Conservation (phyloP, 2,113 vertebrate species). For the Pyxicephalus adspersus region DNA sequence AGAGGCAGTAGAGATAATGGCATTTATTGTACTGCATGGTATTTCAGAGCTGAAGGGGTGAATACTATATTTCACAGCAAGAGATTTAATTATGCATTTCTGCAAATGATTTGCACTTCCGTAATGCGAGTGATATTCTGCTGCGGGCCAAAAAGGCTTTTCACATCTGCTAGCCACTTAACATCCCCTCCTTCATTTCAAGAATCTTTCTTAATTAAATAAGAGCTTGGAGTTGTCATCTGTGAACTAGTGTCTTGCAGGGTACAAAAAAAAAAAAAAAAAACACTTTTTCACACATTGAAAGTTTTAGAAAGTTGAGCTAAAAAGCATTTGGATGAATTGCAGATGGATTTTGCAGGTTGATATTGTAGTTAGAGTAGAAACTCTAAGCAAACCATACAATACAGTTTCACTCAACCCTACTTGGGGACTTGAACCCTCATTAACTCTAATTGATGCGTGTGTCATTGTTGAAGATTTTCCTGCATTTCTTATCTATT, state of each 20-base stretch:
- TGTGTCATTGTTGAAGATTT: no score
- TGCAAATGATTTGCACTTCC: slow-evolving; percentile 39
- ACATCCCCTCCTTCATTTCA: slow-evolving; percentile 52
- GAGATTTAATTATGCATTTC: slow-evolving; percentile 56
- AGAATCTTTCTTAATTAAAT: slow-evolving; percentile 32
- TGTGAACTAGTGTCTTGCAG: slow-evolving; percentile 43
- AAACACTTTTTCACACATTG: background rate
- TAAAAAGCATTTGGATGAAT: no score
- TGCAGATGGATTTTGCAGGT: no score
- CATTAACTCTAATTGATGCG: no score
- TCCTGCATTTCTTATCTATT: no score
- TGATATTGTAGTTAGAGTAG: no score
- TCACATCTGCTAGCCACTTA: slow-evolving; percentile 27
- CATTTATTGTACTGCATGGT: slow-evolving; percentile 18
- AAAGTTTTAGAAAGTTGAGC: background rate
- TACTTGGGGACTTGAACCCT: no score
- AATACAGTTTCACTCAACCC: no score
- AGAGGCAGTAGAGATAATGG: background rate
- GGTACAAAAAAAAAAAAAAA: background rate
- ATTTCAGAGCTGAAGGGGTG: slow-evolving; percentile 44
- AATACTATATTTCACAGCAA: slow-evolving; percentile 45
- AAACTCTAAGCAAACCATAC: no score
- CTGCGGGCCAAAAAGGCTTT: slow-evolving; percentile 38
- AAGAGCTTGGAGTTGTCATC: slow-evolving; percentile 11
- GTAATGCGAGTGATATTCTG: slow-evolving; percentile 32